Evolutionary conservation across 2,113 vertebrate species (phyloP), one percentile per base, ranked within the genome.

Genomic region (Gadus chalcogrammus): DNA sequence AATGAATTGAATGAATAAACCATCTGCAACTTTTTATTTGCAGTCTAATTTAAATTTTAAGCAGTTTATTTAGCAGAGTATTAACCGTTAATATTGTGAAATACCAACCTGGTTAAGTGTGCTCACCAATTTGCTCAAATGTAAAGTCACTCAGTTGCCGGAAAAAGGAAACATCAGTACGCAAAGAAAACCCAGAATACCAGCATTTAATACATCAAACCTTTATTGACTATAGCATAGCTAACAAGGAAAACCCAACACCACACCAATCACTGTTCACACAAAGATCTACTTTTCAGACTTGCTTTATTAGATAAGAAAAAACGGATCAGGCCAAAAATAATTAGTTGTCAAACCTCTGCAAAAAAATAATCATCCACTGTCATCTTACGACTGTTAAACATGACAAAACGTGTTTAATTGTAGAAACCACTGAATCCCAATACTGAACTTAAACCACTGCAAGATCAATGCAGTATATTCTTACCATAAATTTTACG

Each of bases 241-340:
- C 42, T 65, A 48, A 82, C 79, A 83, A 48, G 1, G 71, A 77
- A 74, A 74, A 48, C 42, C 35, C 20, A 65, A 52, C 35, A 70
- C 15, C 71, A 72, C 77, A 61, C 13, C 9, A 81, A 83, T 82
- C 86, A 89, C 64, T 55, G 65, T 84, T 82, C 87, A 89, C 87
- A 86, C 88, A 84, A 85, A 82, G 69, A 75, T 58, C 62, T 68
- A 73, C 58, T 62, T 87, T 89, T 87, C 68, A 82, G 72, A 86
- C 71, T 77, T 58, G 74, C 89, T 92, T 88, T 91, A 88, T 88
- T 89, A 86, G 70, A 78, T 71, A 63, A 67, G 53, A 81, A 78
- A 63, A 31, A 63, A 20, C 31, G 5, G 27, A 15, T 28, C 20
- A 38, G 42, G 42, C 42, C 42, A 48, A 81, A 75, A 72, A 66